phyloP scores from a whole-genome alignment of 2,888 invertebrate genomes.

The Heteromyza rotundicornis region DNA sequence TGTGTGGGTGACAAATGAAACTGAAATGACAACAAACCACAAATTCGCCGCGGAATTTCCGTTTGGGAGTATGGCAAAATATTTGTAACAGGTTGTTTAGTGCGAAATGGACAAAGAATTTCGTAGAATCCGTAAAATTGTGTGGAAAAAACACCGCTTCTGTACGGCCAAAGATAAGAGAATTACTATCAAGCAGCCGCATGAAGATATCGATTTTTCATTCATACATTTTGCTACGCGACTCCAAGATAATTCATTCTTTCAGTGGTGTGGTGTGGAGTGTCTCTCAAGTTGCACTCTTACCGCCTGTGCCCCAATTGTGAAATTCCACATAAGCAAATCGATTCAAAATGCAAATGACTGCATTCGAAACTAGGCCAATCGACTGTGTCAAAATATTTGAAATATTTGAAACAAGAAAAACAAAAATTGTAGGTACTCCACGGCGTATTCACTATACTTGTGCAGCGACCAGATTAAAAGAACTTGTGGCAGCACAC shows the following conservation, averaged over 20 bases:
- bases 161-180: no score
- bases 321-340: background rate
- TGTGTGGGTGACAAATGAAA: conserved; percentile 14
- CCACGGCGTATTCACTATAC: background rate
- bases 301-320: no score
- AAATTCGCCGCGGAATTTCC: conserved; percentile 21
- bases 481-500: background rate
- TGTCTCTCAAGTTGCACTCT: no score
- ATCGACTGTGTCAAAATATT: background rate
- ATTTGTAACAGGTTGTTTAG: conserved; percentile 23
- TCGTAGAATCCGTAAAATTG: no score
- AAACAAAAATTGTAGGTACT: background rate
- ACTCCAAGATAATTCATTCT: no score
- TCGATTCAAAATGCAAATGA: background rate
- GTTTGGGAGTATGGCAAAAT: background rate
- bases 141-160: no score
- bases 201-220: no score
- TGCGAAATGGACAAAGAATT: no score
- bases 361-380: background rate
- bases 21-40: conserved; percentile 7
- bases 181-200: no score
- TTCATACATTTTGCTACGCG: no score
- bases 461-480: background rate
- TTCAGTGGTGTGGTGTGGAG: no score
- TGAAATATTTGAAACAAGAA: background rate